Evolutionary conservation across 2,113 vertebrate genomes (phyloP), one percentile per base, ranked within the genome.

Genomic region (Illadopsis cleaveri): DNA sequence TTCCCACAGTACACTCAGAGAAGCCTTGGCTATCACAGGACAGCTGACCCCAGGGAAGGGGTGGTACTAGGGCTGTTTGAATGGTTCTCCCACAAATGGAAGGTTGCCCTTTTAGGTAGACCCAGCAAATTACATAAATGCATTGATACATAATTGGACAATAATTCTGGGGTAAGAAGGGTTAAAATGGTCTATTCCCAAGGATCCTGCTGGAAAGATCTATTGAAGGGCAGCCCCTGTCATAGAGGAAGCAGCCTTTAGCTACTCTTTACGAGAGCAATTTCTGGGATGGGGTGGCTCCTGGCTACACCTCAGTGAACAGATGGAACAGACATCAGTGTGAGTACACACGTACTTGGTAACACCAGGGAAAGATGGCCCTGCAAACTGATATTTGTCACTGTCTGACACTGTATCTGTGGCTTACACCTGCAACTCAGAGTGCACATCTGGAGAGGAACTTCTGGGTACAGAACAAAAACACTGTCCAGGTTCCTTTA

Each of bases 321-420:
- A 38, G 47, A 4, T 21, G 1, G 14, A 37, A 9, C 31, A 21
- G 69, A 9, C 14, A 0, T 5, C 0, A 2, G 6, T 69, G 10
- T 30, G 31, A 45, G 14, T 31, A 9, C 15, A 35, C 35, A 14
- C 44, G 27, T 21, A 6, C 42, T 54, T 0, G 0, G 31, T 44
- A 53, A 37, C 17, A 7, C 19, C 0, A 0, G 50, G 66, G 48
- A 24, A 64, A 11, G 47, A 17, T 35, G n/a, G 24, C 75, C 31
- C 40, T 73, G 42, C 31, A 72, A 35, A 27, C 11, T n/a, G 47
- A 4, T 37, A 7, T 11, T 13, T 58, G 17, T 44, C 78, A 17
- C 13, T 44, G 0, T 21, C 48, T 53, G 65, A 3, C 44, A 16
- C 16, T 14, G 9, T 66, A 6, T 35, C 48, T 66, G 33, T 58